These are phyloP conservation scores for Proteles cristata DNA, from an alignment of 2,113 vertebrate genomes.

Conservation along the genomic window DNA sequence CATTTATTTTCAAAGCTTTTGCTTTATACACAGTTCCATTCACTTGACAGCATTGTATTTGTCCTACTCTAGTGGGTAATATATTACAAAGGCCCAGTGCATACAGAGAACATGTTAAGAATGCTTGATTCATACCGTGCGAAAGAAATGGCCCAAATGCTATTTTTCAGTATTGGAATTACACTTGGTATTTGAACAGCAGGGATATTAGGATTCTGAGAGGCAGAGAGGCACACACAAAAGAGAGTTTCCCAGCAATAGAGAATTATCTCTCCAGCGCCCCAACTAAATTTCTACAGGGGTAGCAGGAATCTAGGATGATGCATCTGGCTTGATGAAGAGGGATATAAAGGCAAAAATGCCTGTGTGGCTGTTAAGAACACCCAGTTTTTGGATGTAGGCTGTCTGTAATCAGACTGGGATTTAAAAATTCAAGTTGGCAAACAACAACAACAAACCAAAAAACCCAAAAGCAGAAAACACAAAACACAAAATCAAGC, in stretches of 20 bases:
- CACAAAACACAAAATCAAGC: neutral
- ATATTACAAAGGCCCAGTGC: constrained; percentile 58
- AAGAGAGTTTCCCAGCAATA: neutral
- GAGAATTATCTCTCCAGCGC: neutral
- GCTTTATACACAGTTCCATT: constrained; percentile 53
- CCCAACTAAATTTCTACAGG: neutral
- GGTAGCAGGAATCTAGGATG: neutral
- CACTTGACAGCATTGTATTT: constrained; percentile 57
- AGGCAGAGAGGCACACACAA: neutral
- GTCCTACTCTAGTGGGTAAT: constrained; percentile 53
- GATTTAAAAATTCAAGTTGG: constrained; percentile 25
- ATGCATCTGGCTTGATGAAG: neutral
- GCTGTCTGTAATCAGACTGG: neutral
- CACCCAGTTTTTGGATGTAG: neutral
- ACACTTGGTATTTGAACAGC: constrained; percentile 8
- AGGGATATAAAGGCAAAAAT: neutral
- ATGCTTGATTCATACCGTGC: constrained; percentile 69
- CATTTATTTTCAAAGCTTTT: constrained; percentile 67
- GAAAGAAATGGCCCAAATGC: constrained; percentile 48
- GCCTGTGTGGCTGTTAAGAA: neutral
- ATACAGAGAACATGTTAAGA: constrained; percentile 53
- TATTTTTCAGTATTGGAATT: constrained; percentile 71
- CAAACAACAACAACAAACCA: too few species aligned
- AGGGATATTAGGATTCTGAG: constrained; percentile 53
- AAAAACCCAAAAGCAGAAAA: too few species aligned